Conservation (phyloP, 1,140 invertebrate genomes). For the Anadara kagoshimensis region DNA sequence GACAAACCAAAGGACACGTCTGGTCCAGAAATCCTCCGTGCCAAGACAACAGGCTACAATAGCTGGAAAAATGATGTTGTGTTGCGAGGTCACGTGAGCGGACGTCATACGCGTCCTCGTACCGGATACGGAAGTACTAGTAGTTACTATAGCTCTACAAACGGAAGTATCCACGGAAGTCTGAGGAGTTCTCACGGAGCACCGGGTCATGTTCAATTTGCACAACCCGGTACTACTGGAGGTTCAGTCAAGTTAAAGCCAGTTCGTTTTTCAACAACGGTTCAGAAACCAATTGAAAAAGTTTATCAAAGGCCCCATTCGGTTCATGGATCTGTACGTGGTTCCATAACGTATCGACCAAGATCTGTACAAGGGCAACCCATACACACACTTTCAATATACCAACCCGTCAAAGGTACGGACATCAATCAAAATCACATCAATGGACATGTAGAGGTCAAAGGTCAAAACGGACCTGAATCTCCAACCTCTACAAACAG, state of each 20-base stretch:
- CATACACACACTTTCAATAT: no score
- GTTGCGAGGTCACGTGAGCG: conserved; percentile 3
- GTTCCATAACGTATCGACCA: background rate
- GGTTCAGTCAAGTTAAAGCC: conserved; percentile 4
- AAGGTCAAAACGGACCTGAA: no score
- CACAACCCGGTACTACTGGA: background rate
- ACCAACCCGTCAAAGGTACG: no score
- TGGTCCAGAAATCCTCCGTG: conserved; percentile 11
- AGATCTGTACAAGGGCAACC: no score
- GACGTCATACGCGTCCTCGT: conserved; percentile 8
- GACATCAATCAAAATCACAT: no score
- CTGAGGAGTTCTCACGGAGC: no score
- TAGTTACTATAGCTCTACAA: conserved; percentile 6
- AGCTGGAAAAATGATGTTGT: conserved; percentile 40
- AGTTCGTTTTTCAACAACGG: conserved; percentile 16
- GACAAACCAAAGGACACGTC: background rate
- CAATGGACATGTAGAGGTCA: no score
- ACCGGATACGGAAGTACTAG: conserved; percentile 18
- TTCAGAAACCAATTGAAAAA: conserved; percentile 35
- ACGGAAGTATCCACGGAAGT: conserved; percentile 25
- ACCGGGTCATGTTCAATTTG: conserved; percentile 16
- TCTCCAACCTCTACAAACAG: no score
- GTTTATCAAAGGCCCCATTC: conserved; percentile 25
- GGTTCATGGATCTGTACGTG: conserved; percentile 7
- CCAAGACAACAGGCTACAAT: conserved; percentile 12